Evolutionary conservation across 2,888 invertebrate genomes (phyloP).

Genomic region (Plebejus anna): DNA sequence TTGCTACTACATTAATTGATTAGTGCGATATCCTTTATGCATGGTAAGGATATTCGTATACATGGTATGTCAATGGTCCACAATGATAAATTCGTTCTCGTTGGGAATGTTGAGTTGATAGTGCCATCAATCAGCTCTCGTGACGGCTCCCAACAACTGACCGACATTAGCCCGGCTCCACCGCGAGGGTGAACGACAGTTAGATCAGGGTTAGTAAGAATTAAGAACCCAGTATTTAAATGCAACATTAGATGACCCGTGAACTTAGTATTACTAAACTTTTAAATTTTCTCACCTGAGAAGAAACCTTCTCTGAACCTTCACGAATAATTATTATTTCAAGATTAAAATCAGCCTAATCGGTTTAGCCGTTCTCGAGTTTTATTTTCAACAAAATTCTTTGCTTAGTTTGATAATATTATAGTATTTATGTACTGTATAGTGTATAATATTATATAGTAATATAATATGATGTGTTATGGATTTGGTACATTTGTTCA

Average conservation of each 20-base stretch:
- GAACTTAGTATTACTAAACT: no score
- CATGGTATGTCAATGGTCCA: background rate
- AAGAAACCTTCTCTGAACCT: no score
- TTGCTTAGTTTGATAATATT: no score
- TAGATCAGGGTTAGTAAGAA: background rate
- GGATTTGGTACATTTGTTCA: no score
- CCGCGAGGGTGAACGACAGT: background rate
- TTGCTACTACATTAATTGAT: background rate
- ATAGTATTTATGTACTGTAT: no score
- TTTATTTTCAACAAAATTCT: no score
- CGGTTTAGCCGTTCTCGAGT: no score
- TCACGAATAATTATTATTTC: no score
- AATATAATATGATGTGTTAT: no score
- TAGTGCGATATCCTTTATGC: background rate
- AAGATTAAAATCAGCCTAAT: no score
- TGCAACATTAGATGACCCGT: background rate
- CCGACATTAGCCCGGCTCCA: background rate
- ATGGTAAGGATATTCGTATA: background rate
- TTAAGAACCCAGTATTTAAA: background rate
- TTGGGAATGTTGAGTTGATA: slow-evolving; percentile 9
- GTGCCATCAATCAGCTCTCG: slow-evolving; percentile 7
- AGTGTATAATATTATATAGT: no score
- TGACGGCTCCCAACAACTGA: slow-evolving; percentile 2
- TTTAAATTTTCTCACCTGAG: no score
- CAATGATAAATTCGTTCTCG: slow-evolving; percentile 7